Percentiles rank a stretch among this genome's conserved stretches.
These are phyloP conservation scores for Rhinoptilus africanus DNA, from an alignment of 2,113 vertebrate genomes.

Conservation along the genomic window DNA sequence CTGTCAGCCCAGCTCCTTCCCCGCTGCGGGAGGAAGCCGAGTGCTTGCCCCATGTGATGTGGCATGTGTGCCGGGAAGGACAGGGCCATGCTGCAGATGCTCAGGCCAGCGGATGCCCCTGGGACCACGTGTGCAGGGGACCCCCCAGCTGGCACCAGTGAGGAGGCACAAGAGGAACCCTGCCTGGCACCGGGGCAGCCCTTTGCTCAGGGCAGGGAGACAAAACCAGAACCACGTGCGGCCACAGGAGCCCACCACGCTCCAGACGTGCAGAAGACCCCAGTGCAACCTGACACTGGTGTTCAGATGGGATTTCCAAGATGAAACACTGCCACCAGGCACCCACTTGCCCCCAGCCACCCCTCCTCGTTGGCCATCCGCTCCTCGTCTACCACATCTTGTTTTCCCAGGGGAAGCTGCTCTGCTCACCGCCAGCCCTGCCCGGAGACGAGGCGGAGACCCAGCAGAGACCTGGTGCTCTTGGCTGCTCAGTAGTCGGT, in stretches of 20 bases:
- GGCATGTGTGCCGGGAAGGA: background rate
- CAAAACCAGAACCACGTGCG: background rate
- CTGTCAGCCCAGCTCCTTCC: background rate
- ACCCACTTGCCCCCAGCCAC: background rate
- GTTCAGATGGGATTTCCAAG: background rate
- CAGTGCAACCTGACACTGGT: background rate
- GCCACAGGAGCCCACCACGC: background rate
- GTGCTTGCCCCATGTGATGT: rapidly evolving
- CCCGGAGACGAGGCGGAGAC: background rate
- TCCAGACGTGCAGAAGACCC: background rate
- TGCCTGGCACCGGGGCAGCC: background rate
- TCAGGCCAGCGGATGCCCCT: background rate
- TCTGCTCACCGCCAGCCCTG: background rate
- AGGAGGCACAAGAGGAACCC: background rate
- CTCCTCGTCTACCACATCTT: background rate
- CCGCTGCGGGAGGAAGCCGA: rapidly evolving
- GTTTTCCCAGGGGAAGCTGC: background rate
- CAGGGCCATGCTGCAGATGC: background rate
- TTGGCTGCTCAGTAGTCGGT: constrained; percentile 72
- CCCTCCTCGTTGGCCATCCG: too few species aligned
- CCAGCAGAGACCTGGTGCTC: background rate
- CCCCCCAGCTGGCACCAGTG: background rate
- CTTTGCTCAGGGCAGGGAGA: background rate
- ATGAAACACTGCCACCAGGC: background rate
- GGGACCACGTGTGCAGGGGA: rapidly evolving